A percentile compares a stretch with the other conserved stretches of the same genome.
Conservation (phyloP, 2,888 invertebrate species). For the Ophion slaviceki region DNA sequence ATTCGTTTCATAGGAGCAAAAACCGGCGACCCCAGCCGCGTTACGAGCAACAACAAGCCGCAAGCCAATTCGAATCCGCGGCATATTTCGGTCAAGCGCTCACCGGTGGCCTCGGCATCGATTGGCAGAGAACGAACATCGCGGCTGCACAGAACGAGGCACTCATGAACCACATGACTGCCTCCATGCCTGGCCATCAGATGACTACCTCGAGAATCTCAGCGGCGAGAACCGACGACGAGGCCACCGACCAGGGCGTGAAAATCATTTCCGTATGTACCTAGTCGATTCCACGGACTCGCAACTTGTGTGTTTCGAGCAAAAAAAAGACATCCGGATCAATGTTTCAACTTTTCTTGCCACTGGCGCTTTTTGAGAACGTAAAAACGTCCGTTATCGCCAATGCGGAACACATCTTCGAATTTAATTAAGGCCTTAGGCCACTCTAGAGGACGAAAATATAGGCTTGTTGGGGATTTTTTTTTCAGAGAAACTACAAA, state of each 20-base stretch:
- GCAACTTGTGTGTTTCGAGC: not conserved
- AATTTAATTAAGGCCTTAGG: too few relatives aligned
- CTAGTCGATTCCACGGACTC: not conserved
- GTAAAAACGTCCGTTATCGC: not conserved
- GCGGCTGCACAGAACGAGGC: conserved; percentile 72
- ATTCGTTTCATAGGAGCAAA: conserved; percentile 79
- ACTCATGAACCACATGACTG: conserved; percentile 76
- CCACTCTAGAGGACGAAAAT: too few relatives aligned
- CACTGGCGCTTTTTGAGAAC: not conserved
- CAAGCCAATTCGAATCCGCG: conserved; percentile 75
- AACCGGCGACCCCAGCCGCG: conserved; percentile 75
- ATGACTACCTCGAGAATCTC: conserved; percentile 70
- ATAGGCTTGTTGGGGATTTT: too few relatives aligned
- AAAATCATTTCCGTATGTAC: conserved; percentile 73
- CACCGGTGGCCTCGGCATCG: conserved; percentile 73
- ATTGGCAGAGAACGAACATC: conserved; percentile 79
- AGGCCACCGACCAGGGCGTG: conserved; percentile 75
- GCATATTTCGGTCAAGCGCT: conserved; percentile 77
- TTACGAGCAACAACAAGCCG: conserved; percentile 73
- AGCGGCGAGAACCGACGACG: conserved; percentile 72
- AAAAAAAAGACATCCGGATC: too few relatives aligned
- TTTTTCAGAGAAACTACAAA: too few relatives aligned
- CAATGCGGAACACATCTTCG: too few relatives aligned
- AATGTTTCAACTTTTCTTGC: not conserved
- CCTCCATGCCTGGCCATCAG: conserved; percentile 75